These are phyloP conservation scores for Ranitomeya imitator DNA, from an alignment of 2,113 vertebrate genomes.

Conservation along the genomic window DNA sequence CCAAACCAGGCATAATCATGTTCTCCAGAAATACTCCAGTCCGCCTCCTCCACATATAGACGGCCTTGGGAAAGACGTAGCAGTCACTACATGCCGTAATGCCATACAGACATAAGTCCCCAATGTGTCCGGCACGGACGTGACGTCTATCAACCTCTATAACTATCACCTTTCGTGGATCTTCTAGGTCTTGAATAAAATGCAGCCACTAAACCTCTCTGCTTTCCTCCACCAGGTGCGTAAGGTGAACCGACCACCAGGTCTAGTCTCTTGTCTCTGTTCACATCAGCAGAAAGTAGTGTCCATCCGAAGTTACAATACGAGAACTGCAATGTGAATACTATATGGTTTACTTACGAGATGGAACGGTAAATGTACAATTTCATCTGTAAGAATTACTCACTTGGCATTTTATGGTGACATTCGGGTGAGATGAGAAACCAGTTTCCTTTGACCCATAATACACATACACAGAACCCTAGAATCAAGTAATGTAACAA, in stretches of 20 bases:
- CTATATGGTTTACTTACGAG: neutral
- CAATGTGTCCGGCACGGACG: neutral
- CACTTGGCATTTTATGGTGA: constrained; percentile 76
- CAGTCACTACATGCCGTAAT: neutral
- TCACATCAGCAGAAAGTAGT: constrained; percentile 72
- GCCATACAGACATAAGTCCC: neutral
- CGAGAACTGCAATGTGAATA: constrained; percentile 63
- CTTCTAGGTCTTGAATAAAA: constrained; percentile 67
- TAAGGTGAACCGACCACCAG: constrained; percentile 75
- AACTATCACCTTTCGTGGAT: constrained; percentile 66
- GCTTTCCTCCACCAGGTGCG: constrained; percentile 71
- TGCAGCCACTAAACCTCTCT: constrained; percentile 72
- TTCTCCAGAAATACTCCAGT: constrained; percentile 71
- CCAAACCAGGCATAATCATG: constrained; percentile 77
- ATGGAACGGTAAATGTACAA: neutral
- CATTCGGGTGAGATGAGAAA: constrained; percentile 61
- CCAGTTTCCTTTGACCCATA: constrained; percentile 63
- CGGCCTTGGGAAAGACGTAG: constrained; percentile 59
- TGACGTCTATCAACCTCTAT: neutral
- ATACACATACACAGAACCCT: constrained; percentile 76
- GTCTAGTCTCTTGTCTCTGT: constrained; percentile 67
- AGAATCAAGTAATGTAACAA: constrained; percentile 23
- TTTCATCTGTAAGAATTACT: neutral
- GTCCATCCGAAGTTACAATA: constrained; percentile 81
- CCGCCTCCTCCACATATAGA: constrained; percentile 65